Evolutionary conservation across 2,797 vertebrate genomes (phyloP).

Genomic region (Ctenochaetus hawaiiensis): DNA sequence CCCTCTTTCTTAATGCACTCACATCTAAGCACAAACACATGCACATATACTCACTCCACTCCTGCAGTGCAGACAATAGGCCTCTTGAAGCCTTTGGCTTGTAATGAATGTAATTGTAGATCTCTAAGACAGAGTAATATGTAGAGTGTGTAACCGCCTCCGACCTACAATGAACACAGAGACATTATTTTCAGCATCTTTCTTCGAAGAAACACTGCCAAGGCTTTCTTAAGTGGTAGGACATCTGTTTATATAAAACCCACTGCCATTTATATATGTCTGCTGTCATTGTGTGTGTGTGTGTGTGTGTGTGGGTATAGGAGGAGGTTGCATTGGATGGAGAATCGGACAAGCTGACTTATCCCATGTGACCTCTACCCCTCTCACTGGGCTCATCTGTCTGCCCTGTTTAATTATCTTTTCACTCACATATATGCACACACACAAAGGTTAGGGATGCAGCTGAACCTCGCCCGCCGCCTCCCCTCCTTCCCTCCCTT

Average conservation of each 20-base stretch:
- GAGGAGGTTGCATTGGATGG: not conserved
- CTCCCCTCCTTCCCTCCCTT: not conserved
- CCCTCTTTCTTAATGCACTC: conserved; percentile 10
- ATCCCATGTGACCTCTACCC: conserved; percentile 66
- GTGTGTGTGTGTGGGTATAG: conserved; percentile 17
- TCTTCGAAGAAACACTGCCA: conserved; percentile 59
- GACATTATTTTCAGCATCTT: conserved; percentile 51
- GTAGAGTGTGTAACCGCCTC: conserved; percentile 66
- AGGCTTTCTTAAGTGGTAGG: conserved; percentile 52
- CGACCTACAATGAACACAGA: conserved; percentile 57
- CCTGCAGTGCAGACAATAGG: conserved; percentile 65
- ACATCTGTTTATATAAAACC: conserved; percentile 72
- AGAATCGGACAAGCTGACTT: conserved; percentile 36
- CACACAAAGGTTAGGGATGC: conserved; percentile 66
- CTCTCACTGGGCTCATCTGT: conserved; percentile 71
- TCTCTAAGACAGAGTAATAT: conserved; percentile 76
- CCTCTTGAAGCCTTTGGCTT: conserved; percentile 65
- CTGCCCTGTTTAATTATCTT: conserved; percentile 76
- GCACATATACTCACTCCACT: conserved; percentile 23
- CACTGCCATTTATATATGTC: conserved; percentile 63
- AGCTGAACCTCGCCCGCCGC: conserved; percentile 65
- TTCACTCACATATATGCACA: conserved; percentile 28
- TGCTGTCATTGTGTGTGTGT: conserved; percentile 34
- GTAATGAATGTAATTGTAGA: conserved; percentile 82
- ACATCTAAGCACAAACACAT: not conserved